Base-by-base conservation (phyloP, 2,888 invertebrate species). In the Epinotia nisella region DNA sequence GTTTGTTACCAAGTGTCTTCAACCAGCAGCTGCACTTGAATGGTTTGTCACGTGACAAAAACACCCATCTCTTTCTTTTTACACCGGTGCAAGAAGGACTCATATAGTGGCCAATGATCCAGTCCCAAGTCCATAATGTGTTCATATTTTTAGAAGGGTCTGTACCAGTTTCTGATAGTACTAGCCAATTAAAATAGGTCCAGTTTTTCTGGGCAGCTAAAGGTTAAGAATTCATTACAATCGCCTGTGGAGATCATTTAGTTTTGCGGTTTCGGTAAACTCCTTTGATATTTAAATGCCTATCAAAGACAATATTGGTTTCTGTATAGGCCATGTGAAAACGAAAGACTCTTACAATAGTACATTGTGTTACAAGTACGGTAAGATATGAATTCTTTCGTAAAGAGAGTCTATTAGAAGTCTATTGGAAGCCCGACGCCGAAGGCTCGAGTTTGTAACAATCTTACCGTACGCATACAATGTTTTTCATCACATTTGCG, bases 121-220 rank as follows among this genome's bases (percentile, higher is more conserved):
- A 41, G 11, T 13, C 3, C 13, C 39, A n/a, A 49, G 62, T 62
- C 17, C 59, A 59, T 11, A 35, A 56, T 41, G n/a, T 56, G 55
- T 56, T 41, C 21, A 66, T 56, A 66, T 66, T 66, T 66, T 66
- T 41, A 66, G 39, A 66, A 21, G 35, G 15, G 55, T 21, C 19
- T 41, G 39, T 66, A 66, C 55, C 55, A 56, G 56, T 66, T 24
- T 55, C 66, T n/a, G 55, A 39, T 41, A 55, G 41, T 41, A 29
- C 29, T 35, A 55, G 55, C 55, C 55, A 66, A 66, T 66, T 66
- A 66, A 56, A 56, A 66, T 55, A 55, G 53, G 55, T 1, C 66
- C 39, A 66, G 66, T 66, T 66, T 66, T 66, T 66, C 55, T 66
- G 55, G 66, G n/a, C 21, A 0, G 19, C n/a, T 66, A 66, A 66